These are phyloP conservation scores for Campopleginae sp. DNA, from an alignment of 2,888 invertebrate species.

Conservation along the genomic window DNA sequence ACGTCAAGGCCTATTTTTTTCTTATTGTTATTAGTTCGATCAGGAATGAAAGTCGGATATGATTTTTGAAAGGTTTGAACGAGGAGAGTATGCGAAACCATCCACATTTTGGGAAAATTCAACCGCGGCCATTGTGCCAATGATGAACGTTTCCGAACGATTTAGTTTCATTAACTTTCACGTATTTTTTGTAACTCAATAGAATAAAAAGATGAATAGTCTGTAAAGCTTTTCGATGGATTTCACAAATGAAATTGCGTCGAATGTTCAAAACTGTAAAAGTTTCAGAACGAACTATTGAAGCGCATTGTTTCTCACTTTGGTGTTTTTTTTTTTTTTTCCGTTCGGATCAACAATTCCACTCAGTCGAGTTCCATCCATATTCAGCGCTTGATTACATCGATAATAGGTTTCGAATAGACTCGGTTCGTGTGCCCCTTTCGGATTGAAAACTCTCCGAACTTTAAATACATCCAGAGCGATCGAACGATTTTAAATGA, in stretches of 20 bases:
- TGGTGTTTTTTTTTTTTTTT: not conserved
- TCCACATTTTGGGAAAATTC: too few relatives aligned
- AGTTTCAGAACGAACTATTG: conserved; percentile 26
- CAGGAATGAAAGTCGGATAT: not conserved
- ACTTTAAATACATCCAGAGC: not conserved
- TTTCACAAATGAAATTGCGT: not conserved
- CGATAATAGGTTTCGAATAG: not conserved
- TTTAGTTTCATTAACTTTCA: not conserved
- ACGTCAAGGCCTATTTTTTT: not conserved
- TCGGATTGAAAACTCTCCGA: not conserved
- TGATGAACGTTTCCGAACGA: not conserved
- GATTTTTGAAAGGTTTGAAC: not conserved
- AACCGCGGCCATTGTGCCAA: too few relatives aligned
- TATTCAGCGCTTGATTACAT: conserved; percentile 1
- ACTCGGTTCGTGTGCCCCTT: not conserved
- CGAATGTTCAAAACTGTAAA: not conserved
- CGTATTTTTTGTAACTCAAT: not conserved
- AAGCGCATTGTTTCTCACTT: conserved; percentile 24
- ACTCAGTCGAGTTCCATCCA: conserved; percentile 1
- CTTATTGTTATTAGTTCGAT: not conserved
- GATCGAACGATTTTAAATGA: not conserved
- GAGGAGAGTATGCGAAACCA: not conserved
- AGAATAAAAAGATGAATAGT: too few relatives aligned
- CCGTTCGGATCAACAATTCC: too few relatives aligned
- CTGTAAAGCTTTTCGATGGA: too few relatives aligned